Percentiles rank a stretch among this genome's conserved stretches.
These are phyloP conservation scores for Chromoteleia sp. DNA, from an alignment of 2,888 invertebrate genomes.

Conservation along the genomic window DNA sequence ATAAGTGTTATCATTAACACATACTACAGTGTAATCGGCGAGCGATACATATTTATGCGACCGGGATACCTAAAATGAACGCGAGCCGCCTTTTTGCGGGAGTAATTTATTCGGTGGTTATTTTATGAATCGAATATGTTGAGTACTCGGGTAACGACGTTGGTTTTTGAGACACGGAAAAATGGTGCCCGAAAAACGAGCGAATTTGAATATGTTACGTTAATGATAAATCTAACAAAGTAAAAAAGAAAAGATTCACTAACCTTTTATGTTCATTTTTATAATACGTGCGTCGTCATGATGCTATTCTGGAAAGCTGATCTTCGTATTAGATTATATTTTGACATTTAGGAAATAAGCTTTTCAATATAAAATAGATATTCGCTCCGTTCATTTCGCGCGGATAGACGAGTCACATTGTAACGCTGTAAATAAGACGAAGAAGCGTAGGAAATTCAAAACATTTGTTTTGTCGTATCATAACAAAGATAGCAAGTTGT, in stretches of 20 bases:
- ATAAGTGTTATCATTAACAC: conserved; percentile 66
- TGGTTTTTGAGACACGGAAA: conserved; percentile 27
- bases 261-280: conserved; percentile 22
- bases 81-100: conserved; percentile 19
- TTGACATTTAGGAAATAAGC: conserved; percentile 68
- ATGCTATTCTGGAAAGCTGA: conserved; percentile 27
- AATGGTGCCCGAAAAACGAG: conserved; percentile 16
- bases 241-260: conserved; percentile 5
- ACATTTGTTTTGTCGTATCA: conserved; percentile 59
- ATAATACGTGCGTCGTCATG: conserved; percentile 23
- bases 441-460: conserved; percentile 64
- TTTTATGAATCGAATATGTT: conserved; percentile 51
- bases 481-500: conserved; percentile 61
- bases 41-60: conserved; percentile 62
- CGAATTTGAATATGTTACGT: conserved; percentile 38
- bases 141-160: conserved; percentile 6
- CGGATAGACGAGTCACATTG: conserved; percentile 57
- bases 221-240: conserved; percentile 3
- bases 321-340: conserved; percentile 60
- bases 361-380: conserved; percentile 67
- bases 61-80: conserved; percentile 34
- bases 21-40: conserved; percentile 51
- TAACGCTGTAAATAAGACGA: conserved; percentile 62
- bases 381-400: conserved; percentile 42
- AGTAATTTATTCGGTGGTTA: conserved; percentile 53